phyloP scores from a whole-genome alignment of 2,113 vertebrate species.

The Nothobranchius kuhntae region DNA sequence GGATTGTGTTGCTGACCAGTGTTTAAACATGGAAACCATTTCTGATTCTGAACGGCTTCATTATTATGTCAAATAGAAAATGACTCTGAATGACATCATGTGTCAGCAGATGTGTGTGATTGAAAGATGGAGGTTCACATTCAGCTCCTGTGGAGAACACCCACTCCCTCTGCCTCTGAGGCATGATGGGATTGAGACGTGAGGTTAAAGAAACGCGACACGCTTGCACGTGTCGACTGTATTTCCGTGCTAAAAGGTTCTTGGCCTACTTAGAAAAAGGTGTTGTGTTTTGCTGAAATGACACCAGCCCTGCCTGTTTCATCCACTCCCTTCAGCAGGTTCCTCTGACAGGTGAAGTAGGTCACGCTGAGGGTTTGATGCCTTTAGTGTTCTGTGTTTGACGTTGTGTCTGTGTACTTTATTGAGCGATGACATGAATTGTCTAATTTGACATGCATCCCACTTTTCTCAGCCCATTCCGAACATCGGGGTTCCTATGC shows the following conservation, averaged over 20 bases:
- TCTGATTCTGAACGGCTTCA: too few relatives aligned
- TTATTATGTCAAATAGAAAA: not conserved
- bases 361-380: conserved; percentile 22
- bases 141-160: conserved; percentile 43
- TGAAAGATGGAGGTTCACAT: conserved; percentile 38
- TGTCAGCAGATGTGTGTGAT: conserved; percentile 11
- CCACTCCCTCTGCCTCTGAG: conserved; percentile 66
- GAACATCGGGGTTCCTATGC: conserved; percentile 80
- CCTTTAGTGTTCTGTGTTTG: conserved; percentile 1
- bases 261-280: conserved; percentile 73
- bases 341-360: conserved; percentile 33
- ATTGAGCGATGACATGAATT: not conserved
- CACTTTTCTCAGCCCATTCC: conserved; percentile 77
- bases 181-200: conserved; percentile 66
- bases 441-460: conserved; percentile 26
- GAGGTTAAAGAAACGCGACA: conserved; percentile 71
- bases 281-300: conserved; percentile 46
- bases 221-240: conserved; percentile 49
- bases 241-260: conserved; percentile 72
- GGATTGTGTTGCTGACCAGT: not conserved
- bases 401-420: too few relatives aligned
- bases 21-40: not conserved
- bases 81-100: not conserved
- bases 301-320: conserved; percentile 35
- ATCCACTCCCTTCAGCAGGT: conserved; percentile 19